Conservation (phyloP, 2,113 vertebrate genomes). For the Catharus bicknelli region DNA sequence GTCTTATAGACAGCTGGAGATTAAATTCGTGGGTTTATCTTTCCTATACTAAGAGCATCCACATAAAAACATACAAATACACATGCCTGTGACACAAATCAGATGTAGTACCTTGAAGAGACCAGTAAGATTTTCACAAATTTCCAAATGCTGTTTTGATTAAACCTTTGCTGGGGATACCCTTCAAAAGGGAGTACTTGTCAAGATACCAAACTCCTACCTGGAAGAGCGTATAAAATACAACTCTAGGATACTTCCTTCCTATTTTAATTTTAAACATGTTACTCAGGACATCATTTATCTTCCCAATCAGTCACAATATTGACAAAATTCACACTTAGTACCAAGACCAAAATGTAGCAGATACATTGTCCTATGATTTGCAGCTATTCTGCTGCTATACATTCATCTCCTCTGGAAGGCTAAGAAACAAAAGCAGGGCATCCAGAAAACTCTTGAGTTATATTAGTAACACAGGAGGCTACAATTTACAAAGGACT, state of each 20-base stretch:
- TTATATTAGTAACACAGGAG: not conserved
- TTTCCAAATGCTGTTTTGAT: not conserved
- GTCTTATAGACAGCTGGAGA: not conserved
- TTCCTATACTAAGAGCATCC: not conserved
- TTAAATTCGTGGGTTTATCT: not conserved
- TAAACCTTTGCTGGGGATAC: not conserved
- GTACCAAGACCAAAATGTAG: not conserved
- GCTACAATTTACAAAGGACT: not conserved
- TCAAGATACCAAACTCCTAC: not conserved
- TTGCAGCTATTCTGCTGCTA: not conserved
- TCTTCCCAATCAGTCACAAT: not conserved
- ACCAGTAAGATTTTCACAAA: not conserved
- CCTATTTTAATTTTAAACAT: not conserved
- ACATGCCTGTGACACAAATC: not conserved
- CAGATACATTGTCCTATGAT: not conserved
- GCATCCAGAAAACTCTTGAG: not conserved
- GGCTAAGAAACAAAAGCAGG: not conserved
- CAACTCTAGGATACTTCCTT: not conserved
- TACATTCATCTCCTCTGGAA: not conserved
- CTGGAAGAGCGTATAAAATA: not conserved
- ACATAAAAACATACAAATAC: not conserved
- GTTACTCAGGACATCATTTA: not conserved
- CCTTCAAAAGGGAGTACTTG: not conserved
- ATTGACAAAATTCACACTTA: not conserved
- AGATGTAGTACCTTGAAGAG: not conserved